Percentiles rank a stretch among this genome's conserved stretches.
These are phyloP conservation scores for Caligus rogercresseyi DNA, from an alignment of 1,140 invertebrate species.

Conservation along the genomic window DNA sequence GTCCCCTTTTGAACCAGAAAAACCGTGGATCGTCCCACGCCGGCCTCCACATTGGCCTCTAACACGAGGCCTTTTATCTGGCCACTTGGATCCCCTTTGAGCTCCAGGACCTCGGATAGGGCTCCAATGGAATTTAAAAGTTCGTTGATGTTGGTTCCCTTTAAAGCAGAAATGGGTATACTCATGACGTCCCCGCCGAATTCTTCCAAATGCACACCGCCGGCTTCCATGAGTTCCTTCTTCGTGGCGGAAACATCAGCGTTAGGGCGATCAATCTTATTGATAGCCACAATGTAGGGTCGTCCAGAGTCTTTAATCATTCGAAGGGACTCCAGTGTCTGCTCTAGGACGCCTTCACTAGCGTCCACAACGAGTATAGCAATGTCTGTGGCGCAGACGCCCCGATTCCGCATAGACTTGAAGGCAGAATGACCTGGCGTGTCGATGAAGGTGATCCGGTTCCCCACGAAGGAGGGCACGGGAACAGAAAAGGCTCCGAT, in stretches of 20 bases:
- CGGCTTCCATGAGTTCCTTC: conserved; percentile 48
- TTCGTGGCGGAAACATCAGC: conserved; percentile 61
- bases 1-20: conserved; percentile 75
- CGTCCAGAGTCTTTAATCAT: conserved; percentile 63
- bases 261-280: conserved; percentile 87
- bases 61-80: conserved; percentile 71
- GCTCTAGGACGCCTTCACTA: conserved; percentile 96
- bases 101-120: conserved; percentile 68
- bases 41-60: conserved; percentile 40
- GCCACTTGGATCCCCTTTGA: conserved; percentile 60
- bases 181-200: conserved; percentile 80
- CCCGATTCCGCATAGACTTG: conserved; percentile 68
- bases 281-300: conserved; percentile 92
- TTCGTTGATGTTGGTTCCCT: conserved; percentile 50
- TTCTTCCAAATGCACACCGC: conserved; percentile 63
- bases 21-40: conserved; percentile 41
- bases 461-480: background rate
- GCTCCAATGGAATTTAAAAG: conserved; percentile 64
- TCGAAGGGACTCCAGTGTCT: conserved; percentile 64
- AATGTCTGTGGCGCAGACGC: conserved; percentile 81
- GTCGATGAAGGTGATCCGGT: conserved; percentile 83
- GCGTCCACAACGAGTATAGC: conserved; percentile 92
- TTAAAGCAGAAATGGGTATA: conserved; percentile 73
- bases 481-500: conserved; percentile 85
- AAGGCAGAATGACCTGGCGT: conserved; percentile 99